A percentile compares a stretch with the other conserved stretches of the same genome.
Evolutionary conservation across 1,140 invertebrate species (phyloP).

Genomic region (Diplogasteroides magnus): DNA sequence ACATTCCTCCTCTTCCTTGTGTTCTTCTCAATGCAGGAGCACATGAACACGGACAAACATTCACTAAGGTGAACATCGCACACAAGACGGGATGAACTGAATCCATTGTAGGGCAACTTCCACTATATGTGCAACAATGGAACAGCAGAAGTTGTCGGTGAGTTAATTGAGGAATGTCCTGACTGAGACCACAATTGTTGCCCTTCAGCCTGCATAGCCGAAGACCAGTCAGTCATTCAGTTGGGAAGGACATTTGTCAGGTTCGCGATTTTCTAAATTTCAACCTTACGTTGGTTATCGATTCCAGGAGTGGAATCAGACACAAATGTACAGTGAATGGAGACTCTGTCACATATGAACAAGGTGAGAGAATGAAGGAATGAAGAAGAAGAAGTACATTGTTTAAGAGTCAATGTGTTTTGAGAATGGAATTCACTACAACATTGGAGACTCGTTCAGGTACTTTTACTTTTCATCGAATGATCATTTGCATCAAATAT

Average conservation of each 20-base stretch:
- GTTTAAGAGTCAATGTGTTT: constrained; percentile 51
- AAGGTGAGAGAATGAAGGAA: constrained; percentile 32
- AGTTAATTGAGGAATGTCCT: neutral
- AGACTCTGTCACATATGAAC: constrained; percentile 52
- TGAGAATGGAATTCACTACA: constrained; percentile 52
- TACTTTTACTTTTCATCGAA: too few relatives aligned
- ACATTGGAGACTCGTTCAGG: constrained; percentile 51
- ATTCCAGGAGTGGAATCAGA: constrained; percentile 43
- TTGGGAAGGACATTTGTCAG: constrained; percentile 49
- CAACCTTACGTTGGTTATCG: too few relatives aligned
- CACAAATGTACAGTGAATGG: constrained; percentile 49
- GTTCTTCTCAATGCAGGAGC: constrained; percentile 44
- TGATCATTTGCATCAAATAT: too few relatives aligned
- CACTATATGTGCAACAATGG: constrained; percentile 52
- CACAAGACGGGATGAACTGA: neutral
- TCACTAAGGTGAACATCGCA: constrained; percentile 40
- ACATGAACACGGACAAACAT: constrained; percentile 53
- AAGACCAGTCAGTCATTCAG: constrained; percentile 53
- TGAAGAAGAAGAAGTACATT: neutral
- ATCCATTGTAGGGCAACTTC: constrained; percentile 36
- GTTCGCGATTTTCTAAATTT: too few relatives aligned
- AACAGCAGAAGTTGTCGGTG: constrained; percentile 54
- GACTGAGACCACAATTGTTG: neutral
- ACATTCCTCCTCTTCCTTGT: constrained; percentile 46
- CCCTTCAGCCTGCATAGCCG: constrained; percentile 45